phyloP scores from a whole-genome alignment of 2,113 vertebrate species.

The Copsychus sechellarum region DNA sequence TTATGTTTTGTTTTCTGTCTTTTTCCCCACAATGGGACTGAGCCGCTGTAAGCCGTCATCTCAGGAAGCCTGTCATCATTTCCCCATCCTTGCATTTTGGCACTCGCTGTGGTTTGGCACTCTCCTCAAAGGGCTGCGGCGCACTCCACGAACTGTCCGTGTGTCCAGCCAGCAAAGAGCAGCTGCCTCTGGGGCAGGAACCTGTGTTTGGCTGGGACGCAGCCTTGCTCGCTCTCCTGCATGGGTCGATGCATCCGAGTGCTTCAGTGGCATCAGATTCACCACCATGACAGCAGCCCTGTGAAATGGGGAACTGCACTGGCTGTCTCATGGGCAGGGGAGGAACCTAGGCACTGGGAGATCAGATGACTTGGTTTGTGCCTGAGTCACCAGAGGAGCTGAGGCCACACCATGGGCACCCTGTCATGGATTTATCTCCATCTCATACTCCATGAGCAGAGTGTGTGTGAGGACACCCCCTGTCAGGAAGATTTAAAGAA shows the following conservation, averaged over 20 bases:
- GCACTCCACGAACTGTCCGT: not conserved
- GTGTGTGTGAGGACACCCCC: accelerated
- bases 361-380: not conserved
- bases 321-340: not conserved
- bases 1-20: not conserved
- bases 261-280: not conserved
- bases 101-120: not conserved
- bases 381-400: not conserved
- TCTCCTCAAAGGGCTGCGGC: not conserved
- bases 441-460: not conserved
- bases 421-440: not conserved
- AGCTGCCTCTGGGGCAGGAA: not conserved
- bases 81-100: not conserved
- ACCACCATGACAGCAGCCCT: not conserved
- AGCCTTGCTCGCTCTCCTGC: not conserved
- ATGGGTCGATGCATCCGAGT: not conserved
- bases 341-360: not conserved
- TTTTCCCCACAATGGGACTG: not conserved
- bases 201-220: not conserved
- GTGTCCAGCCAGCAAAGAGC: not conserved
- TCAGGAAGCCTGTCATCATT: slow-evolving; percentile 42
- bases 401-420: not conserved
- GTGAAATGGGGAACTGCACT: not conserved
- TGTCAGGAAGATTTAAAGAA: not conserved
- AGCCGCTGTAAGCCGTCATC: not conserved